These are phyloP conservation scores for Hemicentrotus pulcherrimus DNA, from an alignment of 35 echinoderm and acorn worm genomes.

Conservation along the genomic window DNA sequence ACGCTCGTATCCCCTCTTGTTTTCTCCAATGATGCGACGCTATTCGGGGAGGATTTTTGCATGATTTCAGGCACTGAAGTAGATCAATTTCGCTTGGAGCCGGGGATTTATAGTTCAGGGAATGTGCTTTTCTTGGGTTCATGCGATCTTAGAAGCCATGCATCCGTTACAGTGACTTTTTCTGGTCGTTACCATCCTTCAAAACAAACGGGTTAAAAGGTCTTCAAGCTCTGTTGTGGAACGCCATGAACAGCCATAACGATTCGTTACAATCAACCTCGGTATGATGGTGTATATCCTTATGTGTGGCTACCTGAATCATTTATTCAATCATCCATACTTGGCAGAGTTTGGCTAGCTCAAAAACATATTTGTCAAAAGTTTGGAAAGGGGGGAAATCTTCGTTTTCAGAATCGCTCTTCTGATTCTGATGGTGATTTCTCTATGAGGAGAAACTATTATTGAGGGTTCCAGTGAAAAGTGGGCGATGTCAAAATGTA, in stretches of 20 bases:
- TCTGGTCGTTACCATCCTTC: constrained; percentile 7
- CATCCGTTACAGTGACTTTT: neutral
- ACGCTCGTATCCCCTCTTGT: neutral
- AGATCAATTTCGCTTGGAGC: constrained; percentile 36
- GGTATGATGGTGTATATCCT: neutral
- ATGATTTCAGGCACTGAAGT: constrained; percentile 10
- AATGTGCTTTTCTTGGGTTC: constrained; percentile 37
- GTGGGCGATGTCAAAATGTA: too few relatives aligned
- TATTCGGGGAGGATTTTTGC: constrained; percentile 34
- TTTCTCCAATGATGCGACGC: constrained; percentile 36
- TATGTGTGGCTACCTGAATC: neutral
- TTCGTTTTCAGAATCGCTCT: neutral
- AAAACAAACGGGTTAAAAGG: constrained; percentile 12
- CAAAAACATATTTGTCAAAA: constrained; percentile 7
- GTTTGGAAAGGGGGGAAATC: neutral
- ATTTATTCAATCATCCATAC: neutral
- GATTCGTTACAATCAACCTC: constrained; percentile 11
- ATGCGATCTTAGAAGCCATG: neutral
- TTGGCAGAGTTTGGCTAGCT: neutral
- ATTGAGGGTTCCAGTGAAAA: neutral
- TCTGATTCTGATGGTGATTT: neutral
- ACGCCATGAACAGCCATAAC: neutral
- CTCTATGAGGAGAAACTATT: neutral
- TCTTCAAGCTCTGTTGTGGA: neutral
- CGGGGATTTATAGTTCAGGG: constrained; percentile 43